Base-by-base conservation (phyloP, 2,113 vertebrate genomes). In the Balaeniceps rex region DNA sequence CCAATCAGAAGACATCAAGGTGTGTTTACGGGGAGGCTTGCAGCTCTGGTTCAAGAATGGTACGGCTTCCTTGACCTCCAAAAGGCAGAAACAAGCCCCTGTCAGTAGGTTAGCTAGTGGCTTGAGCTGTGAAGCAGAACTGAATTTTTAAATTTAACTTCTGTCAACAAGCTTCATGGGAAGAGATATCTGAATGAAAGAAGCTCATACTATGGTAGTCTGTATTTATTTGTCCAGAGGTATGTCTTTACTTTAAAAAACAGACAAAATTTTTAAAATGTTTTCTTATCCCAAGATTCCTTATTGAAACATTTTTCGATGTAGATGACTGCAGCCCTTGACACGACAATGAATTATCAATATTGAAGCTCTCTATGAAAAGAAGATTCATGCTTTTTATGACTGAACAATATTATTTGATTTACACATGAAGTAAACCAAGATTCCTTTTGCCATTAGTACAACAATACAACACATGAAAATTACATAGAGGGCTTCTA, bases 1-100 rank as follows among this genome's bases (percentile, higher is more conserved):
- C 91, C 95, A 60, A 92, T 61, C 94, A 93, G 88, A 79, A 93
- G 66, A 68, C 44, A 92, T 52, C 47, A 68, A 87, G 83, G 88
- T 8, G 3, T 52, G 47, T 87, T 95, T 80, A 92, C 2, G 0
- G 66, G 17, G 33, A 93, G 29, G 58, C 42, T 65, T 46, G 58
- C 44, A 76, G 74, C 11, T 31, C 77, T 66, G 58, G 6, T 71
- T 87, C 14, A n/a, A 61, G 64, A 87, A 49, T 0, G 0, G 36
- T 36, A n/a, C 1, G 0, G 70, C 49, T 58, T 69, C 63, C 65
- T 85, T 76, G 63, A 79, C 77, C 83, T 93, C 70, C 42, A 57
- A 85, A 87, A 85, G 66, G 31, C 65, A 72, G 65, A 92, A 87
- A 54, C 31, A 22, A 76, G 74, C 25, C 42, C 42, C 44, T 79